Conservation (phyloP, 2,888 invertebrate genomes). For the Ophioninae sp. region DNA sequence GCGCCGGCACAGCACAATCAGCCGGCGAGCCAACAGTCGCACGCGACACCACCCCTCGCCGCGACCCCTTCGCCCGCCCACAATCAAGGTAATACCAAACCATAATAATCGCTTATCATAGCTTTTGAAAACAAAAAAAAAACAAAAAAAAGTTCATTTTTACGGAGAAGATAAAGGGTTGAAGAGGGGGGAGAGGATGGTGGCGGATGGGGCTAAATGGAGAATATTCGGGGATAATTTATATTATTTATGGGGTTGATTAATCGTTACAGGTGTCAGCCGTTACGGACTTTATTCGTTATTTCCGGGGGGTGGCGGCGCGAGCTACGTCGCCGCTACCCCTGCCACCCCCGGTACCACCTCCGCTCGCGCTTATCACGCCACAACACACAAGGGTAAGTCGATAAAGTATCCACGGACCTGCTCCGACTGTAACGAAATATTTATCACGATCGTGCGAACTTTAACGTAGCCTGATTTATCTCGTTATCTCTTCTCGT, state of each 20-base stretch:
- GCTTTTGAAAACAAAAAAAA: background rate
- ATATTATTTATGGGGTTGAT: slow-evolving; percentile 5
- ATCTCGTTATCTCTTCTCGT: background rate
- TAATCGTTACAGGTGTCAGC: slow-evolving; percentile 83
- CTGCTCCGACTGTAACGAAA: background rate
- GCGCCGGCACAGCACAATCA: slow-evolving; percentile 80
- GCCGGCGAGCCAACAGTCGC: slow-evolving; percentile 74
- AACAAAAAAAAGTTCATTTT: background rate
- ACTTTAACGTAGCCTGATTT: background rate
- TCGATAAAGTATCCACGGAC: slow-evolving; percentile 31
- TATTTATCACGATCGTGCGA: background rate
- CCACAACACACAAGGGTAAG: slow-evolving; percentile 84
- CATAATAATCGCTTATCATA: slow-evolving; percentile 18
- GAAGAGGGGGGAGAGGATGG: too few relatives aligned
- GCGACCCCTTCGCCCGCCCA: slow-evolving; percentile 78
- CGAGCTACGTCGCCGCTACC: slow-evolving; percentile 76
- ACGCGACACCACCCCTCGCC: slow-evolving; percentile 77
- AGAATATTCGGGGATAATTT: slow-evolving; percentile 18
- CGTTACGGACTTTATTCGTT: slow-evolving; percentile 88
- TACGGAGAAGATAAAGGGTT: background rate
- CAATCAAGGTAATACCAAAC: slow-evolving; percentile 73
- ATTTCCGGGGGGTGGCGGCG: slow-evolving; percentile 83
- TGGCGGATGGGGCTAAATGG: background rate
- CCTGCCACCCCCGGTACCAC: slow-evolving; percentile 76
- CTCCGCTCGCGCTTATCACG: slow-evolving; percentile 77